Evolutionary conservation across 2,888 invertebrate species (phyloP), one percentile per base, ranked within the genome.

Genomic region (Leptopilina drosophilae): DNA sequence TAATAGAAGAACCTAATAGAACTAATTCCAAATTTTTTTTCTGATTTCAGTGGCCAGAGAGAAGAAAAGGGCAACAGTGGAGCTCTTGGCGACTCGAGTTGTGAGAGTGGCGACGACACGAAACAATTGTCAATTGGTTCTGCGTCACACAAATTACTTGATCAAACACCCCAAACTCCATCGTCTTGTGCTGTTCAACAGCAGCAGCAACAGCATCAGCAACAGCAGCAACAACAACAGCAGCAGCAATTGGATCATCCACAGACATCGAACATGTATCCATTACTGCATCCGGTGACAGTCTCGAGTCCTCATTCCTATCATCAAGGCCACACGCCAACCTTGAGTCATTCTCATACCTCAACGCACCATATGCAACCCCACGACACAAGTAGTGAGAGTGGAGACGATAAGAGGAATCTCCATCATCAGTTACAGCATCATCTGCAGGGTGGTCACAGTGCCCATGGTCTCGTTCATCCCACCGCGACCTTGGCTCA

Each of bases 381-480:
- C 79, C 88, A 88, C 79, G 89, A 89, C 83, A 88, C 87, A 69
- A 88, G 87, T 81, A 87, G 87, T 82, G 88, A 88, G 69, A 87
- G 88, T 76, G 91, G 89, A 76, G 91, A 92, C 83, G 90, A 91
- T 84, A 91, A 91, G 84, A 85, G 91, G 56, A 91, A 91, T 66
- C 87, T 91, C 12, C 91, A 92, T 83, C 90, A 91, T 84, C 91
- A 91, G 81, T 81, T 91, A 76, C 91, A 91, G 79, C 91, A 91
- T 84, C 91, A 90, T 87, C 86, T 90, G 40, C 91, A 90, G 79
- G 85, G 87, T 83, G 66, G 83, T 64, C 78, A 82, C 77, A n/a
- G 82, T 40, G 77, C 82, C 49, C 91, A 91, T 77, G 89, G 91
- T 5, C 84, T 91, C 80, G 89, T 91, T 9, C 91, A 91, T 83